These are phyloP conservation scores for Benthosema pterotum DNA, from an alignment of 2,797 vertebrate genomes.

Conservation along the genomic window DNA sequence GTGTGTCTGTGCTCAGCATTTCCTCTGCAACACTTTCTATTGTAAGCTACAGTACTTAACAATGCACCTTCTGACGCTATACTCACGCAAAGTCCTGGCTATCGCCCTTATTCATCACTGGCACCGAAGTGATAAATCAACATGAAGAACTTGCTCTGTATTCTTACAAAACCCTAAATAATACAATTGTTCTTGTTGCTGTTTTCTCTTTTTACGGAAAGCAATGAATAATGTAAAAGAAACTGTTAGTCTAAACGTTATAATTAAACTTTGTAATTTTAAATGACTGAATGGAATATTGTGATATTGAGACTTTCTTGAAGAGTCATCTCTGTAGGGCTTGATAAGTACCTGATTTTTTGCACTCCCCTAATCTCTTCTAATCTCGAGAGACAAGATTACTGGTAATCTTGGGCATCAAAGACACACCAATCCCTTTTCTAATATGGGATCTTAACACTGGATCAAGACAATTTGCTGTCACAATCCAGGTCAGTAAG, in stretches of 20 bases:
- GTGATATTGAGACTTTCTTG: neutral
- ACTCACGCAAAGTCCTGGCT: constrained; percentile 4
- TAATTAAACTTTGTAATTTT: constrained; percentile 4
- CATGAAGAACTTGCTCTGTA: constrained; percentile 1
- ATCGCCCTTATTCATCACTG: neutral
- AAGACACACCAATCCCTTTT: constrained; percentile 73
- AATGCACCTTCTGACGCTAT: neutral
- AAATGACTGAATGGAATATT: constrained; percentile 21
- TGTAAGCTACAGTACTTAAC: constrained; percentile 13
- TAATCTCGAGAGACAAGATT: constrained; percentile 71
- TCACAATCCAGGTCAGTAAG: constrained; percentile 64
- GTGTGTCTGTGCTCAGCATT: constrained; percentile 1
- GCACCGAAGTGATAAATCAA: neutral
- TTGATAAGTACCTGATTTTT: constrained; percentile 60
- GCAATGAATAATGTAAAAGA: too few species aligned
- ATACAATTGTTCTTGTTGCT: neutral
- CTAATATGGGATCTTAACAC: constrained; percentile 79
- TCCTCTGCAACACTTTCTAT: constrained; percentile 23
- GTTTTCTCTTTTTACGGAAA: too few species aligned
- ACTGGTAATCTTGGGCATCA: constrained; percentile 73
- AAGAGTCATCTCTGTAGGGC: constrained; percentile 53
- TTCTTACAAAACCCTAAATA: constrained; percentile 11
- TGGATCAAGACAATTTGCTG: constrained; percentile 70
- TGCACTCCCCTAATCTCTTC: constrained; percentile 54
- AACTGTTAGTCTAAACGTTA: too few species aligned